Conservation (phyloP, 2,797 vertebrate species). For the Diglossa cyanea region DNA sequence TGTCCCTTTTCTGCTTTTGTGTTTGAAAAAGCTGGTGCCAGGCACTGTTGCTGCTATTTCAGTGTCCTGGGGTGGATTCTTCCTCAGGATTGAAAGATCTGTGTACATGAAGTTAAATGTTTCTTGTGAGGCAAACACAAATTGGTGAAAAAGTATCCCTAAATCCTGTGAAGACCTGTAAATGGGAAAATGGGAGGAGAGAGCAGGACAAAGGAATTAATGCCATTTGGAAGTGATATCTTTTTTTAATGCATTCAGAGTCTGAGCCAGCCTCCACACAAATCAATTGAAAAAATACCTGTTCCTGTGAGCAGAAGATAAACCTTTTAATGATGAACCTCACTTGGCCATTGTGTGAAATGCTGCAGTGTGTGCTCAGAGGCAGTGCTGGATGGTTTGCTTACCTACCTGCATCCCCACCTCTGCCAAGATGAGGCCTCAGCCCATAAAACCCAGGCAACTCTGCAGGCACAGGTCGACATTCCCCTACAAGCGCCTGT, state of each 20-base stretch:
- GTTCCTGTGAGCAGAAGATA: not conserved
- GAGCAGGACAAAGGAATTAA: not conserved
- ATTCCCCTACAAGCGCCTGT: accelerated
- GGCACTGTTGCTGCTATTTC: not conserved
- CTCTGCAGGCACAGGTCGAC: accelerated
- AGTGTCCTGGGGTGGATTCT: not conserved
- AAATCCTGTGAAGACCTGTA: not conserved
- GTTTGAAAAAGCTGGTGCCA: not conserved
- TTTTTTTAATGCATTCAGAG: not conserved
- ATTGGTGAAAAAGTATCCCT: not conserved
- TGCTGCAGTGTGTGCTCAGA: not conserved
- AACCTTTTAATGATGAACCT: not conserved
- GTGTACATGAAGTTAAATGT: not conserved
- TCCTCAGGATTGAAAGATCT: not conserved
- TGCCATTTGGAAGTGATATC: not conserved
- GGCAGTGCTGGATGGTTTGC: not conserved
- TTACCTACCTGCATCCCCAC: not conserved
- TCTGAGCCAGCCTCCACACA: not conserved
- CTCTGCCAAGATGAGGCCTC: accelerated
- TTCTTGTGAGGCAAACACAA: not conserved
- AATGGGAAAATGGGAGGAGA: not conserved
- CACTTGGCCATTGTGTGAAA: not conserved
- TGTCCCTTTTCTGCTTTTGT: not conserved
- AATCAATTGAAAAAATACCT: not conserved
- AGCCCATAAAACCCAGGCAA: accelerated